Percentiles rank a stretch among this genome's conserved stretches.
Evolutionary conservation across 2,113 vertebrate genomes (phyloP).

Genomic region (Noturus placidus): DNA sequence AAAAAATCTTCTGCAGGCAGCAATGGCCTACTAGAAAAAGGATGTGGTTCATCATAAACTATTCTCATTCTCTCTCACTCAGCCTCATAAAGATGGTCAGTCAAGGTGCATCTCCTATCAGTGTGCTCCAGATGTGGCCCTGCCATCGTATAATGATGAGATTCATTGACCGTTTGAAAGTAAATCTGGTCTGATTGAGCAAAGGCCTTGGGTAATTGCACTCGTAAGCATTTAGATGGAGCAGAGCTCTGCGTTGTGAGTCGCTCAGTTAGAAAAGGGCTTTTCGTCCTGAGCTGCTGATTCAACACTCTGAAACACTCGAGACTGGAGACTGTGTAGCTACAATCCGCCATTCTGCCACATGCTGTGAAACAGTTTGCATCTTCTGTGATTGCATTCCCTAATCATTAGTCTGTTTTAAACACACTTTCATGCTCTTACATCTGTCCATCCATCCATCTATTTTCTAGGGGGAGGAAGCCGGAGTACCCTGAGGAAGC

Average conservation of each 20-base stretch:
- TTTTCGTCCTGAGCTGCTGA: constrained; percentile 25
- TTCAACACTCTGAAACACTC: constrained; percentile 12
- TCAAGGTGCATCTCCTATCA: constrained; percentile 27
- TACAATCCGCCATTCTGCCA: background rate
- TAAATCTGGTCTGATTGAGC: constrained; percentile 31
- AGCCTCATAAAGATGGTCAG: background rate
- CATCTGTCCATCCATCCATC: background rate
- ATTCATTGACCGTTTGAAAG: constrained; percentile 23
- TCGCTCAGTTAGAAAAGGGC: background rate
- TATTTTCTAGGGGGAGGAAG: too few relatives aligned
- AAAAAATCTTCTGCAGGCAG: background rate
- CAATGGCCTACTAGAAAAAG: background rate
- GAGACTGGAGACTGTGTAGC: background rate
- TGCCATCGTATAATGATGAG: constrained; percentile 3
- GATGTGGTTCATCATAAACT: background rate
- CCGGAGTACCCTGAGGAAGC: too few relatives aligned
- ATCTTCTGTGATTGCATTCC: background rate
- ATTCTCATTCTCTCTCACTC: background rate
- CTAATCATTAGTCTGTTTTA: background rate
- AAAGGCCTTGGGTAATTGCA: constrained; percentile 21
- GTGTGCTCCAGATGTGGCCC: constrained; percentile 25
- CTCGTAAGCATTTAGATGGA: constrained; percentile 26
- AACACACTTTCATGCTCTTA: background rate
- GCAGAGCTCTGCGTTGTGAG: background rate
- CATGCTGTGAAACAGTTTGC: background rate